phyloP scores from a whole-genome alignment of 2,113 vertebrate species.

The Coracopsis vasa region DNA sequence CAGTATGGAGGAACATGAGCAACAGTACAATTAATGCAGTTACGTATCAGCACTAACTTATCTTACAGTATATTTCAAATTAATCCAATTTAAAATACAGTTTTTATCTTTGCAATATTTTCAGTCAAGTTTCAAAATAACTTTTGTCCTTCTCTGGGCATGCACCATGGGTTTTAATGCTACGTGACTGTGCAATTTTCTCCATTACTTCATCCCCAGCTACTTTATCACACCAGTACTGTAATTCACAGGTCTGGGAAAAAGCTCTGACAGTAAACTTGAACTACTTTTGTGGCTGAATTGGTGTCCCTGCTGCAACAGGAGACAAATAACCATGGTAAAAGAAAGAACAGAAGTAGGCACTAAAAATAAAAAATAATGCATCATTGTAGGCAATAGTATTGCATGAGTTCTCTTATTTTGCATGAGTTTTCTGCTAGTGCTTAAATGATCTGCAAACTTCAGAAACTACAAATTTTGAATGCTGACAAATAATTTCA shows the following conservation, averaged over 20 bases:
- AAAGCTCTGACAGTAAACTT: not conserved
- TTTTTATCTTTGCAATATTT: not conserved
- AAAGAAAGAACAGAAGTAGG: not conserved
- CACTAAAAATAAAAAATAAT: not conserved
- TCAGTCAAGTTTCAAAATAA: not conserved
- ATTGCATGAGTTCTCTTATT: not conserved
- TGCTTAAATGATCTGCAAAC: not conserved
- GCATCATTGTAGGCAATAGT: not conserved
- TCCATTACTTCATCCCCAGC: slow-evolving; percentile 4
- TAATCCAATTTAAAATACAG: not conserved
- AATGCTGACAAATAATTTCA: not conserved
- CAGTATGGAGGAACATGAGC: not conserved
- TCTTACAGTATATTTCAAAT: not conserved
- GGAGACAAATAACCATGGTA: not conserved
- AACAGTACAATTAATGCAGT: not conserved
- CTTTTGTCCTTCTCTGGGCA: not conserved
- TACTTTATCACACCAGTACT: not conserved
- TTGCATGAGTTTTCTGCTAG: not conserved
- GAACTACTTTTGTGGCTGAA: not conserved
- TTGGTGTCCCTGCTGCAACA: not conserved
- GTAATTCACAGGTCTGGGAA: not conserved
- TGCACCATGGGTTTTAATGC: not conserved
- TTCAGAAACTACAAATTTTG: not conserved
- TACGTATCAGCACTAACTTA: accelerated
- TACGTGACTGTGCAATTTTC: slow-evolving; percentile 30